A percentile compares a stretch with the other conserved stretches of the same genome.
Evolutionary conservation across 1,140 invertebrate genomes (phyloP).

Genomic region (Drosophila busckii): DNA sequence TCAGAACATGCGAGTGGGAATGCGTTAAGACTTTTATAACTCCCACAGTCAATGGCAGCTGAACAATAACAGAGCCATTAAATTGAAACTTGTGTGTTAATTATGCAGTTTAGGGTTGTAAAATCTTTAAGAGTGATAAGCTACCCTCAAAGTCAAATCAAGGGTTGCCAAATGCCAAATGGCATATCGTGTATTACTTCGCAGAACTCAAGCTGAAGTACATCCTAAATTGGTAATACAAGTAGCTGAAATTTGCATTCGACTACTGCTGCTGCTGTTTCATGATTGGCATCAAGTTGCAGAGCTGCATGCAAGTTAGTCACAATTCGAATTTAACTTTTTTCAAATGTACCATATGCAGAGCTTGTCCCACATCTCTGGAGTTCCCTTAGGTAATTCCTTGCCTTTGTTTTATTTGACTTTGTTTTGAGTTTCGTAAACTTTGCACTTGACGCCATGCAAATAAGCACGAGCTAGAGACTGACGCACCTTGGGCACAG

Average conservation of each 20-base stretch:
- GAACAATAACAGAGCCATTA: slow-evolving; percentile 14
- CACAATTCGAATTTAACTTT: slow-evolving; percentile 64
- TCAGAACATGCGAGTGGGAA: neutral
- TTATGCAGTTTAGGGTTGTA: too few species aligned
- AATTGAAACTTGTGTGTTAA: slow-evolving; percentile 14
- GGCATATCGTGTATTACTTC: too few species aligned
- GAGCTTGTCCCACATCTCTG: neutral
- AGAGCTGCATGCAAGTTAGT: slow-evolving; percentile 4
- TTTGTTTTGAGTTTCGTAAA: slow-evolving; percentile 50
- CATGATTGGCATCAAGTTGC: too few species aligned
- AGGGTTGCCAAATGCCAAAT: too few species aligned
- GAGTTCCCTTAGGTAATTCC: slow-evolving; percentile 1
- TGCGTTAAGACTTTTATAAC: neutral
- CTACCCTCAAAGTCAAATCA: too few species aligned
- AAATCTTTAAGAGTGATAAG: too few species aligned
- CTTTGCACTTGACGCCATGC: slow-evolving; percentile 68
- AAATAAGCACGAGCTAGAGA: slow-evolving; percentile 32
- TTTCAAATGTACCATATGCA: slow-evolving; percentile 43
- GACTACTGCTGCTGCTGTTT: too few species aligned
- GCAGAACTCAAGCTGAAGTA: too few species aligned
- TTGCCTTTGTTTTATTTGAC: slow-evolving; percentile 3
- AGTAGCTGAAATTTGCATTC: too few species aligned
- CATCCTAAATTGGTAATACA: too few species aligned
- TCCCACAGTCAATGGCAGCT: neutral
- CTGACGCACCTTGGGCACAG: slow-evolving; percentile 30